Percentiles rank a stretch among this genome's conserved stretches.
These are phyloP conservation scores for Podarcis raffonei DNA, from an alignment of 2,113 vertebrate genomes.

Conservation along the genomic window DNA sequence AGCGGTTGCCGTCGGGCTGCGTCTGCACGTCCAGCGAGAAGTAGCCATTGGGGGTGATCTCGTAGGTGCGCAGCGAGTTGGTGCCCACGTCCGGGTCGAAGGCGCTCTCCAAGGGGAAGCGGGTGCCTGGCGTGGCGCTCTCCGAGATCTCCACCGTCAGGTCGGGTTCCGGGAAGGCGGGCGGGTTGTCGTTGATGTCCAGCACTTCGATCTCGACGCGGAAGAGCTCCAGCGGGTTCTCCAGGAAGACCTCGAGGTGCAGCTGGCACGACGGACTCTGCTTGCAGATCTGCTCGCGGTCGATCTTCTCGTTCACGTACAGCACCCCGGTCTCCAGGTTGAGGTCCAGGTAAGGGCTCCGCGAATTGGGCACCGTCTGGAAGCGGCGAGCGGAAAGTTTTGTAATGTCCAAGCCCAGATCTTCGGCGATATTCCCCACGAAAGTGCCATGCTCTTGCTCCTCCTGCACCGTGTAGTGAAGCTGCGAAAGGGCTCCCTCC, in stretches of 20 bases:
- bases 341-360: slow-evolving; percentile 93
- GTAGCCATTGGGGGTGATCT: slow-evolving; percentile 94
- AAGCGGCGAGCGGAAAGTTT: slow-evolving; percentile 94
- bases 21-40: slow-evolving; percentile 97
- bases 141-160: slow-evolving; percentile 97
- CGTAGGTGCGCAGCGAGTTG: slow-evolving; percentile 95
- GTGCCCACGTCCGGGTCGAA: slow-evolving; percentile 97
- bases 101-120: slow-evolving; percentile 95
- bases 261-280: slow-evolving; percentile 93
- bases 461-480: slow-evolving; percentile 96
- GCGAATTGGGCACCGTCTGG: slow-evolving; percentile 92
- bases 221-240: slow-evolving; percentile 95
- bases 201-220: slow-evolving; percentile 95
- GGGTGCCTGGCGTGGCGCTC: slow-evolving; percentile 94
- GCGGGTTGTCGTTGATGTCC: slow-evolving; percentile 98
- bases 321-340: slow-evolving; percentile 95
- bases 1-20: slow-evolving; percentile 93
- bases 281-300: slow-evolving; percentile 94
- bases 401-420: slow-evolving; percentile 97
- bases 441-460: slow-evolving; percentile 95
- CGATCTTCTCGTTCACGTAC: slow-evolving; percentile 92
- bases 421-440: slow-evolving; percentile 98
- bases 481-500: slow-evolving; percentile 88
- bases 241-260: slow-evolving; percentile 96
- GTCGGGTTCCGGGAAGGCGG: slow-evolving; percentile 93